A percentile compares a stretch with the other conserved stretches of the same genome.
Evolutionary conservation across 2,113 vertebrate species (phyloP).

Genomic region (Peromyscus leucopus): DNA sequence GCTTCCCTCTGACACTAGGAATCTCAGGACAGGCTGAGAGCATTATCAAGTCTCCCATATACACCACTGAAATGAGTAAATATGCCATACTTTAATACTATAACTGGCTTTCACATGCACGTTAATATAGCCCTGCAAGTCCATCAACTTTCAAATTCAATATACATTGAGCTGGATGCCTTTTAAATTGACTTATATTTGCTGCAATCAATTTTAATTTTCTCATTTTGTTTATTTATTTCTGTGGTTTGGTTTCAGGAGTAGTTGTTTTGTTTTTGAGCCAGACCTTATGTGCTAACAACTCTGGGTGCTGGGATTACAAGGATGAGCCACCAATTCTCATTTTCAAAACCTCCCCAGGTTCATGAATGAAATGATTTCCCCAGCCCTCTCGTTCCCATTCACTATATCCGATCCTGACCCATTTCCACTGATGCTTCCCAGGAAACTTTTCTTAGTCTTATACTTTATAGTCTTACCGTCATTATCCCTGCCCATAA

Average conservation of each 20-base stretch:
- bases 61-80: background rate
- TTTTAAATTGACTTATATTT: background rate
- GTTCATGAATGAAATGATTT: background rate
- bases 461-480: background rate
- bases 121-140: background rate
- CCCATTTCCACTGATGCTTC: background rate
- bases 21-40: conserved; percentile 32
- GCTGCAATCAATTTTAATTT: background rate
- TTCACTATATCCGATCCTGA: background rate
- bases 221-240: background rate
- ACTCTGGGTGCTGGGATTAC: background rate
- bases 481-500: background rate
- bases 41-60: background rate
- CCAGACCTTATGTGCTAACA: background rate
- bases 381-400: background rate
- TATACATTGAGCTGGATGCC: background rate
- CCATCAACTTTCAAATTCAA: conserved; percentile 47
- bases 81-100: background rate
- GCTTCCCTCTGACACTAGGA: background rate
- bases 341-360: conserved; percentile 27
- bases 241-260: background rate
- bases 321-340: background rate
- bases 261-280: background rate
- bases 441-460: background rate
- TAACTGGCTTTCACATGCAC: no score